Evolutionary conservation across 2,113 vertebrate genomes (phyloP), one percentile per base, ranked within the genome.

Genomic region (Desmodus rotundus): DNA sequence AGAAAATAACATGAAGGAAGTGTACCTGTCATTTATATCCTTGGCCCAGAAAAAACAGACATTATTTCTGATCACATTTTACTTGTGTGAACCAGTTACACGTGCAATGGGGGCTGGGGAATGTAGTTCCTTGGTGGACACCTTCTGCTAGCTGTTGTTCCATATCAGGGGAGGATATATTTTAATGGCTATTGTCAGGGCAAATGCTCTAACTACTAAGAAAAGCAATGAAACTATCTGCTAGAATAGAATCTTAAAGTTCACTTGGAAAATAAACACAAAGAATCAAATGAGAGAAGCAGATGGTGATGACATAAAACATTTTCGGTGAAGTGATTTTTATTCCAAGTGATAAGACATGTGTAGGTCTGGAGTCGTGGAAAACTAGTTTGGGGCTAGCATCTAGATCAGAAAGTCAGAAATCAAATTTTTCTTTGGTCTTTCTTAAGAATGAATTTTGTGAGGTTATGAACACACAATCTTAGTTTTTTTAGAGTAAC

Each of bases 261-360:
- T 26, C 41, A 87, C 54, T 78, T 92, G 80, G 80, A 78, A 95
- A 63, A 65, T 80, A 76, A 76, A 73, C 68, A 87, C 14, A 81
- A 72, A 73, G 31, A 89, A 9, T 87, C 72, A 45, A 94, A 86
- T 73, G 31, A 87, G 78, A 89, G 76, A 90, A 93, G 77, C 41
- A 93, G 65, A 56, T 74, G 24, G 11, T 78, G 50, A 74, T 74
- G 41, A 80, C 31, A 82, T 38, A 85, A 91, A 74, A 65, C 19
- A 38, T 74, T 61, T 83, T 63, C 93, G 77, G 68, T 87, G 43
- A 93, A 47, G 61, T 72, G 36, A 74, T 86, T 93, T 95, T 96
- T 61, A 88, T 74, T 87, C 24, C 45, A 76, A 93, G n/a, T 63
- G n/a, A 70, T 73, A 87, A 91, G 54, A 81, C 26, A 65, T 85